phyloP scores from a whole-genome alignment of 2,797 vertebrate genomes.

The Lagorchestes hirsutus region DNA sequence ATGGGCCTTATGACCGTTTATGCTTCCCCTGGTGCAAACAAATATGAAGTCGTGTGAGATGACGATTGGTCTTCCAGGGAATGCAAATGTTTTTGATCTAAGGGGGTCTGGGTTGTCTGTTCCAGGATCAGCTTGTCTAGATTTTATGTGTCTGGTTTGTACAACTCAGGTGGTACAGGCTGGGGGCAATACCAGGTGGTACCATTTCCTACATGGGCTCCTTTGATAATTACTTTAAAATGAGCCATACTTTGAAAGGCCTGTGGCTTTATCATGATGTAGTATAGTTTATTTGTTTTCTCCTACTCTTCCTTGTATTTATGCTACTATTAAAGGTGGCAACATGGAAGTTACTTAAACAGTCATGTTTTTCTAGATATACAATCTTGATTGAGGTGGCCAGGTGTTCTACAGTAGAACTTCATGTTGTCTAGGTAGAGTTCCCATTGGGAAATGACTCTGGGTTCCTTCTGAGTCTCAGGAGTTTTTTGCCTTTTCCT shows the following conservation, averaged over 20 bases:
- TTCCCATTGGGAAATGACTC: not conserved
- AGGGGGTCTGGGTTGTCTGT: not conserved
- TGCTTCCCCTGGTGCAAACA: not conserved
- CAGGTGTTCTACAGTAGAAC: not conserved
- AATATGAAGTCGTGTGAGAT: not conserved
- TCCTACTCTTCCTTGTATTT: not conserved
- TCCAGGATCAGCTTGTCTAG: not conserved
- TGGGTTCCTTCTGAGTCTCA: not conserved
- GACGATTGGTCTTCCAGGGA: not conserved
- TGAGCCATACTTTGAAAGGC: not conserved
- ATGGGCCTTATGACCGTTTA: not conserved
- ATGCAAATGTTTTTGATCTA: not conserved
- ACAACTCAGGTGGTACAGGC: not conserved
- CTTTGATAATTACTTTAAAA: not conserved
- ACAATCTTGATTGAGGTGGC: not conserved
- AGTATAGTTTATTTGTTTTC: not conserved
- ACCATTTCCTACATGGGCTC: not conserved
- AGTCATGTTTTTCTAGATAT: not conserved
- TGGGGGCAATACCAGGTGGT: not conserved
- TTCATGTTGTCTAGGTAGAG: not conserved
- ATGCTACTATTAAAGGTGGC: not conserved
- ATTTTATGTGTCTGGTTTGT: not conserved
- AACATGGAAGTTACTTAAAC: not conserved
- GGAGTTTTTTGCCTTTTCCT: not conserved
- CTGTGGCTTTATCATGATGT: not conserved